Evolutionary conservation across 2,113 vertebrate species (phyloP).

Genomic region (Cariama cristata): DNA sequence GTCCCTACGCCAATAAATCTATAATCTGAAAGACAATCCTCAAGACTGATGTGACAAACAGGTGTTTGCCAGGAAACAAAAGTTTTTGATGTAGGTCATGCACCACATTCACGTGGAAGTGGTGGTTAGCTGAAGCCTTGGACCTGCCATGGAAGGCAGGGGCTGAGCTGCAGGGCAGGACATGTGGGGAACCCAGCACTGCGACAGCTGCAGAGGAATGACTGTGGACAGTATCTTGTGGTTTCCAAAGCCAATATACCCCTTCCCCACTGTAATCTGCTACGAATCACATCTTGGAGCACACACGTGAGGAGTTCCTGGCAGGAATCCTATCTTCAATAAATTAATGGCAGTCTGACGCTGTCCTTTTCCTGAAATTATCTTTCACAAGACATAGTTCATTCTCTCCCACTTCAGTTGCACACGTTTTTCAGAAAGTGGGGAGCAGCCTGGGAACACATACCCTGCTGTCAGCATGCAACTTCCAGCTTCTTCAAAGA

Average conservation of each 20-base stretch:
- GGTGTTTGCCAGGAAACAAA: neutral
- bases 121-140: neutral
- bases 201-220: neutral
- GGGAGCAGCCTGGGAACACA: neutral
- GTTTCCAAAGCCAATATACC: neutral
- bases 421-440: accelerated
- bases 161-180: neutral
- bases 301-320: neutral
- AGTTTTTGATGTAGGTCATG: neutral
- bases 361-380: neutral
- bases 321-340: neutral
- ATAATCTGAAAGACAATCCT: neutral
- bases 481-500: neutral
- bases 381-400: neutral
- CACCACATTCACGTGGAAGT: accelerated
- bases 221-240: accelerated
- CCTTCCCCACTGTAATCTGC: neutral
- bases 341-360: neutral
- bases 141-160: neutral
- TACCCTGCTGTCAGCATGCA: neutral
- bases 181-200: neutral
- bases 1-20: neutral
- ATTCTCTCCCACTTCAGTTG: neutral
- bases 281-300: neutral
- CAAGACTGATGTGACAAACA: neutral